A percentile compares a stretch with the other conserved stretches of the same genome.
These are phyloP conservation scores for Antennarius maculatus DNA, from an alignment of 2,797 vertebrate species.

Conservation along the genomic window DNA sequence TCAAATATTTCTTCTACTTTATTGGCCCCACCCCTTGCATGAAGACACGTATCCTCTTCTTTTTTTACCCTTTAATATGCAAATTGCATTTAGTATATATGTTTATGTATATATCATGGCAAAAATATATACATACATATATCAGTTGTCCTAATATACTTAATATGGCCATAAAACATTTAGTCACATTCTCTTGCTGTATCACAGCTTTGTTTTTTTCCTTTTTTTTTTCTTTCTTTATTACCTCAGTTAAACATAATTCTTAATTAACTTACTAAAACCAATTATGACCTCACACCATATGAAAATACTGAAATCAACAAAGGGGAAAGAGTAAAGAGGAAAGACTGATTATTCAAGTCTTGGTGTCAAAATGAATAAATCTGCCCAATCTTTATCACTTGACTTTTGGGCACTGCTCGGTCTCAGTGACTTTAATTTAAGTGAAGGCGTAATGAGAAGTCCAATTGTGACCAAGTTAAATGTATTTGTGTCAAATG, in stretches of 20 bases:
- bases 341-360: slow-evolving; percentile 59
- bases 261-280: slow-evolving; percentile 73
- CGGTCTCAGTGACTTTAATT: neutral
- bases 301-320: slow-evolving; percentile 45
- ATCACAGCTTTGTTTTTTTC: slow-evolving; percentile 26
- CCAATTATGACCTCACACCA: slow-evolving; percentile 74
- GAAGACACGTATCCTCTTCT: slow-evolving; percentile 47
- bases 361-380: slow-evolving; percentile 49
- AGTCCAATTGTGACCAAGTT: slow-evolving; percentile 11
- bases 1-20: slow-evolving; percentile 69
- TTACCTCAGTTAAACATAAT: slow-evolving; percentile 52
- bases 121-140: slow-evolving; percentile 82
- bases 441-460: slow-evolving; percentile 7
- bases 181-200: slow-evolving; percentile 58
- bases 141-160: slow-evolving; percentile 72
- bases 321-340: slow-evolving; percentile 55
- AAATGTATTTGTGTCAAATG: too few relatives aligned
- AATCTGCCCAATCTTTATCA: slow-evolving; percentile 31
- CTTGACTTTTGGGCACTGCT: too few relatives aligned
- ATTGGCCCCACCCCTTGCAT: slow-evolving; percentile 74
- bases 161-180: slow-evolving; percentile 71
- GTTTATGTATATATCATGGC: slow-evolving; percentile 77
- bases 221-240: slow-evolving; percentile 26
- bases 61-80: slow-evolving; percentile 34
- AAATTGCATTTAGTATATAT: slow-evolving; percentile 79